Evolutionary conservation across 2,888 invertebrate species (phyloP), one percentile per base, ranked within the genome.

Genomic region (Pollenia amentaria): DNA sequence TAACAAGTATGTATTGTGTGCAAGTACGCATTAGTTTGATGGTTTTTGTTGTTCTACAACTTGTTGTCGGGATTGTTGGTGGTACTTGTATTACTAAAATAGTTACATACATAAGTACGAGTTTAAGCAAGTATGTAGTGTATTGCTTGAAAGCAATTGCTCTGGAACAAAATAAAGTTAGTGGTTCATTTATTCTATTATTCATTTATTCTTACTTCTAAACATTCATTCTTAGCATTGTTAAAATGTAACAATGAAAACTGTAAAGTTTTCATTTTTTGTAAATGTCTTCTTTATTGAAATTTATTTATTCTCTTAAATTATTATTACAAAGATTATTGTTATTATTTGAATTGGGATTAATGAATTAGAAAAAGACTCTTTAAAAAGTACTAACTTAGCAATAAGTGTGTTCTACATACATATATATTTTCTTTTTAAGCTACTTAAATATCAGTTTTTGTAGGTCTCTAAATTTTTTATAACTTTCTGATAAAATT

Each of bases 181-280:
- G 12, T 67, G n/a, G 10, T 67, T 67, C 9, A n/a, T 48, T 67
- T 21, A 29, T 48, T 46, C 10, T 72, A 11, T n/a, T n/a, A 72
- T 21, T 65, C 21, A 14, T n/a, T 65, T 29, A 40, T 40, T 6
- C 10, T 48, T 14, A 40, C 3, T n/a, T 48, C 14, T 4, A 6
- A 29, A 21, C 42, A 14, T 42, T 42, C 8, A 42, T 57, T 57
- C 21, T 21, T 21, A 1, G 16, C 11, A 64, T 64, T 70, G 69
- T 70, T 70, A 53, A 12, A 70, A 70, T 70, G 11, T 11, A 64
- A 42, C 42, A 64, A 67, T 14, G 21, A 14, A 46, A 46, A 46
- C n/a, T 60, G 11, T 8, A 16, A 18, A 29, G 29, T 29, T n/a
- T n/a, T 29, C 29, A 3, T 2, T 29, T 29, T 29, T 29, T 29